These are phyloP conservation scores for Hipparchia sbordonii DNA, from an alignment of 2,888 invertebrate genomes.

Conservation along the genomic window DNA sequence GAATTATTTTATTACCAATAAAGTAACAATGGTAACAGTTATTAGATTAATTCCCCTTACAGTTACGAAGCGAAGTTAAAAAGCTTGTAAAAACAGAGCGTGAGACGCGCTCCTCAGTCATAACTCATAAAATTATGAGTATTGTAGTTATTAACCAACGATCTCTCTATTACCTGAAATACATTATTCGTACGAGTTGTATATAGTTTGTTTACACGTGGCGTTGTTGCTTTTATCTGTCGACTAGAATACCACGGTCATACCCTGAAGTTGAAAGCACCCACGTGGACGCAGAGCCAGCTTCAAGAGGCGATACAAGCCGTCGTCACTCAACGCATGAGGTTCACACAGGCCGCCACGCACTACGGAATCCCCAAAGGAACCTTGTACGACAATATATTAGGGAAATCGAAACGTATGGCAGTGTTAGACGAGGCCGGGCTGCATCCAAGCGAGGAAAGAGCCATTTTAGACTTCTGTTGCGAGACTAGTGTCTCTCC, in stretches of 20 bases:
- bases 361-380: slow-evolving; percentile 89
- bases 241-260: slow-evolving; percentile 81
- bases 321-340: slow-evolving; percentile 88
- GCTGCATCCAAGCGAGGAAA: slow-evolving; percentile 84
- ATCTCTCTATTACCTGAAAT: slow-evolving; percentile 12
- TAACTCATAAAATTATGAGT: not conserved
- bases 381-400: slow-evolving; percentile 89
- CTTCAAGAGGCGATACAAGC: slow-evolving; percentile 90
- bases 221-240: slow-evolving; percentile 58
- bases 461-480: slow-evolving; percentile 87
- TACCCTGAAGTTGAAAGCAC: slow-evolving; percentile 88
- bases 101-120: not conserved
- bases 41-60: too few species aligned
- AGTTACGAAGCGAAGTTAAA: too few species aligned
- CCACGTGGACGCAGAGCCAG: slow-evolving; percentile 88
- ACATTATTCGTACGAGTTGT: slow-evolving; percentile 46
- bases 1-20: too few species aligned
- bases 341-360: slow-evolving; percentile 89
- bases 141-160: not conserved
- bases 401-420: slow-evolving; percentile 90
- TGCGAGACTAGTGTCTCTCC: slow-evolving; percentile 88
- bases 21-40: too few species aligned
- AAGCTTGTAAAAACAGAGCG: not conserved
- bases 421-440: slow-evolving; percentile 88
- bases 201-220: slow-evolving; percentile 39